Base-by-base conservation (phyloP, 2,797 vertebrate species). In the Urocyon cinereoargenteus region DNA sequence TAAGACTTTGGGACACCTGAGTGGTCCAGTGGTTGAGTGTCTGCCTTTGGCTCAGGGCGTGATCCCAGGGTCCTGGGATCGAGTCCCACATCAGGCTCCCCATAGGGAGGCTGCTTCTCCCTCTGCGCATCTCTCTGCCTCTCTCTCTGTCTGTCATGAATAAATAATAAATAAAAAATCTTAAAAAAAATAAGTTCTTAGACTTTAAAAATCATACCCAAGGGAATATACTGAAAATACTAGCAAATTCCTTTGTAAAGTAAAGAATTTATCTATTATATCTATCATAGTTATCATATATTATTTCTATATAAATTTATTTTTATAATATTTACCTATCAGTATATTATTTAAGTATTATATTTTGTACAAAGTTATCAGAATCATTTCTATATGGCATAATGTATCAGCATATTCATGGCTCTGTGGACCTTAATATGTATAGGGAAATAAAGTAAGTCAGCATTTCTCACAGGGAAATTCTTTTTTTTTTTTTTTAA, bases 261-360 rank as follows among this genome's bases (percentile, higher is more conserved):
- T 51, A 96, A 91, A 79, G 59, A 82, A 57, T 73, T 78, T 92
- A 57, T 49, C 51, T 73, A n/a, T 77, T 81, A 49, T 82, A 68
- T 88, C 70, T n/a, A 6, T 12, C 81, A 51, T 84, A 59, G 24
- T 66, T 95, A 61, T 15, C 73, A 16, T 12, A 31, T 64, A 85
- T 51, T 61, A 57, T 86, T 68, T 75, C 28, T 19, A 55, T 55
- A 55, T 51, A 51, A 18, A 18, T 75, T 75, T 51, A 75, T 51
- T 51, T 77, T 77, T 77, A 77, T 51, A 18, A 4, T 51, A 31
- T 31, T 77, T 31, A 77, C 15, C 15, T 28, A 31, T 31, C 45
- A 16, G 16, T 73, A 31, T 83, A 81, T 81, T 61, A n/a, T 40
- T 72, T 88, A 57, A 68, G 26, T 70, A 34, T 55, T 49, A 49